Conservation (phyloP, 2,113 vertebrate genomes). For the Trinectes maculatus region DNA sequence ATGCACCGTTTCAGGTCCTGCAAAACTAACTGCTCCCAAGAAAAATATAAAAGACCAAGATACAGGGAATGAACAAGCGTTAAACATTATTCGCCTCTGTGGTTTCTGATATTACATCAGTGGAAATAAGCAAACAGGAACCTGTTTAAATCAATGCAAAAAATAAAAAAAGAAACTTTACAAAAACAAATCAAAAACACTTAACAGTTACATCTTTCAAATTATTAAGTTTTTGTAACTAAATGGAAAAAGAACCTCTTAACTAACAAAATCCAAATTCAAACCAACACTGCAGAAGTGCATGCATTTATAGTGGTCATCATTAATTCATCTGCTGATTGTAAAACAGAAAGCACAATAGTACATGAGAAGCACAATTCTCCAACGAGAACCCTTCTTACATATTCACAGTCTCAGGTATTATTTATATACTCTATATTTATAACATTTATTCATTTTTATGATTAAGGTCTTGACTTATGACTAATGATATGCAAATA, state of each 20-base stretch:
- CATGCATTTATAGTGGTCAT: slow-evolving; percentile 84
- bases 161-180: slow-evolving; percentile 14
- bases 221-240: slow-evolving; percentile 41
- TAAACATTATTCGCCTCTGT: slow-evolving; percentile 46
- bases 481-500: slow-evolving; percentile 72
- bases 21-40: slow-evolving; percentile 56
- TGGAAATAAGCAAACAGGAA: slow-evolving; percentile 28
- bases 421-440: slow-evolving; percentile 80
- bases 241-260: slow-evolving; percentile 13
- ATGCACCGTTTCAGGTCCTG: slow-evolving; percentile 54
- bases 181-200: slow-evolving; percentile 14
- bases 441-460: slow-evolving; percentile 77
- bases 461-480: slow-evolving; percentile 68
- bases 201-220: slow-evolving; percentile 36
- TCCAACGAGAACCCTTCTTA: slow-evolving; percentile 73
- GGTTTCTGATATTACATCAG: slow-evolving; percentile 50
- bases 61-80: slow-evolving; percentile 42
- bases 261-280: slow-evolving; percentile 61
- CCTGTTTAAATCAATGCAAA: slow-evolving; percentile 11
- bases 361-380: slow-evolving; percentile 76
- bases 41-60: slow-evolving; percentile 25
- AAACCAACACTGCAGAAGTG: slow-evolving; percentile 76
- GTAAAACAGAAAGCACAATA: slow-evolving; percentile 76
- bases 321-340: slow-evolving; percentile 71
- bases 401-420: slow-evolving; percentile 84